Evolutionary conservation across 2,888 invertebrate genomes (phyloP), one percentile per base, ranked within the genome.

Genomic region (Tineola bisselliella): DNA sequence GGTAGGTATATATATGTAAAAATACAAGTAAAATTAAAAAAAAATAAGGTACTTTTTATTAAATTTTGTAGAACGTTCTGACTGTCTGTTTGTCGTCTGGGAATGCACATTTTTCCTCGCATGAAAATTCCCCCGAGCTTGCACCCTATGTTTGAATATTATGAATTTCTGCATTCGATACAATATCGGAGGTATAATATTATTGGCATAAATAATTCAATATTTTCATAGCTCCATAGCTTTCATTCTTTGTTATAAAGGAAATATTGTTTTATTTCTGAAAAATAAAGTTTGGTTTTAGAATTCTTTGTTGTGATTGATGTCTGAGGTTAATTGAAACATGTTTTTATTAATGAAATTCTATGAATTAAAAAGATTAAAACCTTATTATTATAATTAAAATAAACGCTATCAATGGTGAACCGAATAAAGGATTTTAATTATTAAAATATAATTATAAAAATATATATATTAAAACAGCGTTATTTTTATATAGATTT

Each of bases 171-270:
- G 56, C 56, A 56, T 56, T 18, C 13, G 2, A 56, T 11, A 18
- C 56, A 48, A 48, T 48, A 48, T 48, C 48, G 48, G 15, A 56
- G 5, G 56, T 25, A 56, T 30, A 30, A 56, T 56, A 56, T 19
- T 56, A 56, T 56, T 56, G 56, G 25, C 56, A 56, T 56, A 56
- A 18, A 56, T n/a, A 56, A 56, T 18, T 56, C 56, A 56, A 56
- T 48, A 48, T 48, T 38, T 38, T 38, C 38, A 2, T 38, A 18
- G 12, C 17, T 48, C 15, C 48, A 48, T 48, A 12, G 48, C 15
- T 48, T 15, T 48, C 48, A 48, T 8, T 48, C 48, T 48, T 48
- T 18, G 48, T 48, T 48, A 48, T 2, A 48, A 15, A 18, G 17
- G 13, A 48, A 18, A 48, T 48, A 48, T 18, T 48, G 48, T n/a